Evolutionary conservation across 2,797 vertebrate species (phyloP).

Genomic region (Myripristis murdjan): DNA sequence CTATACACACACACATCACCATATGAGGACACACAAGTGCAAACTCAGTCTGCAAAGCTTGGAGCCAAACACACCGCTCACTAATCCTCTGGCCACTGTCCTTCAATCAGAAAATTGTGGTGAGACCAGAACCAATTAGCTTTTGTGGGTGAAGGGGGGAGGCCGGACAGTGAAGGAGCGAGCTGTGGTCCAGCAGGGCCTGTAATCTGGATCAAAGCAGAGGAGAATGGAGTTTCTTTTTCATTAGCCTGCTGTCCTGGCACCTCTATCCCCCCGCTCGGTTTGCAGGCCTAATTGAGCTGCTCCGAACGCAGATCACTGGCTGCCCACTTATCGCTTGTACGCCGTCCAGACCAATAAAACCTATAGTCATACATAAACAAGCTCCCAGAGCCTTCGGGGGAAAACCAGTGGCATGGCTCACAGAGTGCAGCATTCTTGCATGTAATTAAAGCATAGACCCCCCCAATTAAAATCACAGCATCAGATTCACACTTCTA

Average conservation of each 20-base stretch:
- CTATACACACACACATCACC: constrained; percentile 15
- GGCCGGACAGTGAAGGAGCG: constrained; percentile 10
- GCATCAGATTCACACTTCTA: constrained; percentile 39
- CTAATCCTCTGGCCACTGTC: constrained; percentile 59
- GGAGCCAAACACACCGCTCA: constrained; percentile 26
- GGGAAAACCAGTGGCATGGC: constrained; percentile 27
- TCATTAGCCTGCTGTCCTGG: constrained; percentile 57
- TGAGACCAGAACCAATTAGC: constrained; percentile 58
- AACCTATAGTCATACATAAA: constrained; percentile 66
- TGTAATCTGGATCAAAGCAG: constrained; percentile 59
- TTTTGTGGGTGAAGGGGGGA: constrained; percentile 27
- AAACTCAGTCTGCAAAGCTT: constrained; percentile 26
- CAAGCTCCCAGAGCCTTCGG: constrained; percentile 51
- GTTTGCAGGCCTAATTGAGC: constrained; percentile 54
- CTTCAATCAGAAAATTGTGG: constrained; percentile 44
- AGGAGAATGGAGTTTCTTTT: constrained; percentile 49
- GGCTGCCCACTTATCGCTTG: constrained; percentile 60
- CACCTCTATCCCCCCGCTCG: constrained; percentile 15
- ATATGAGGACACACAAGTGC: constrained; percentile 37
- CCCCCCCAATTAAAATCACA: constrained; percentile 57
- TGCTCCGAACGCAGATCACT: constrained; percentile 54
- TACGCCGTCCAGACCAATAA: constrained; percentile 63
- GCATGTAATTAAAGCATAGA: constrained; percentile 58
- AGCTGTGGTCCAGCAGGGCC: constrained; percentile 43
- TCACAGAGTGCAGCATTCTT: constrained; percentile 35